Evolutionary conservation across 2,888 invertebrate genomes (phyloP).

Genomic region (Eretmocerus hayati): DNA sequence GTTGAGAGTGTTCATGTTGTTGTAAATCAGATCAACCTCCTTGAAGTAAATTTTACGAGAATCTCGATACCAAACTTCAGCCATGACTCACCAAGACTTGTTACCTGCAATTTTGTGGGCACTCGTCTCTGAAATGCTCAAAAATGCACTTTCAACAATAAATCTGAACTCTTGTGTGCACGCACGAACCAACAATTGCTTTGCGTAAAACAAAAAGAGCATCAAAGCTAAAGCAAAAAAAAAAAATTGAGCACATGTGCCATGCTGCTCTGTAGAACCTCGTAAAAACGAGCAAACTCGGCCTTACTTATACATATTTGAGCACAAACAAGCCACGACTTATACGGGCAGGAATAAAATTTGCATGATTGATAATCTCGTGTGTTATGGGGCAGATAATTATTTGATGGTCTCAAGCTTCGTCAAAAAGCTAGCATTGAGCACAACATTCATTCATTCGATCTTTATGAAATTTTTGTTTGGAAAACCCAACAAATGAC

Average conservation of each 20-base stretch:
- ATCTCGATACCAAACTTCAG: no score
- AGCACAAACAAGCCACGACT: constrained; percentile 6
- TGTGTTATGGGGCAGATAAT: no score
- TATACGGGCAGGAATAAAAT: constrained; percentile 18
- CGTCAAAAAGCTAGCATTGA: no score
- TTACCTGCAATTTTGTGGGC: neutral
- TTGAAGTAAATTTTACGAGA: no score
- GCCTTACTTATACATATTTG: neutral
- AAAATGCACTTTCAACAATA: no score
- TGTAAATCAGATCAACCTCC: no score
- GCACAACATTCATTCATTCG: no score
- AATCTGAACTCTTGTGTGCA: no score
- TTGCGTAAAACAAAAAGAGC: neutral
- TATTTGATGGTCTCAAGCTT: no score
- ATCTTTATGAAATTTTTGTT: no score
- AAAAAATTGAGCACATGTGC: constrained; percentile 8
- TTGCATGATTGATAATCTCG: constrained; percentile 16
- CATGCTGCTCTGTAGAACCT: neutral
- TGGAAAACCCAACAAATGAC: no score
- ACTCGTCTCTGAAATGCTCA: constrained; percentile 1
- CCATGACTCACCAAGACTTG: constrained; percentile 14
- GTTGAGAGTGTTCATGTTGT: no score
- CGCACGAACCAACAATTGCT: neutral
- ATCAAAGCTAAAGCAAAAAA: constrained; percentile 1
- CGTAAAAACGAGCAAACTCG: constrained; percentile 10